Evolutionary conservation across 2,888 invertebrate genomes (phyloP), one percentile per base, ranked within the genome.

Genomic region (Melangyna quadrimaculata): DNA sequence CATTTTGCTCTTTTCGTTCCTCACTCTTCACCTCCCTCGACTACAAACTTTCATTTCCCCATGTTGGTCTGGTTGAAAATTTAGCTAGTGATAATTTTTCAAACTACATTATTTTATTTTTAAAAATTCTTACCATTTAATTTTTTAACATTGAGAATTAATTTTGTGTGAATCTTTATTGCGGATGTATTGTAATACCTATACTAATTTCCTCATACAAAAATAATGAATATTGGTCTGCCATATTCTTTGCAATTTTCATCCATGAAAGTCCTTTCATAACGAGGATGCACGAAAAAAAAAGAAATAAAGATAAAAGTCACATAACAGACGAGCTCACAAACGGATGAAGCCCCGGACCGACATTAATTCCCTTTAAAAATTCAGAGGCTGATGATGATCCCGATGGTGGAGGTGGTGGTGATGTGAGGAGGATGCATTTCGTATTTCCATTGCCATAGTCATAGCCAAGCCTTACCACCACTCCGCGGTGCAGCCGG

Each of bases 331-430:
- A 59, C 37, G 22, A 55, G 35, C 7, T 55, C 22, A 53, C 29
- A 57, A 73, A 78, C 45, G 55, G 29, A 57, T 75, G 22, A 63
- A 57, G 63, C 22, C 63, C 75, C 37, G 4, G 37, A 48, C 53
- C 75, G 48, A 63, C 70, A 75, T 80, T 72, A 57, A 78, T 72
- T 37, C 70, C 70, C 43, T 12, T 53, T 67, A 48, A 35, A 67
- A 67, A 48, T n/a, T n/a, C 32, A 70, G 70, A 70, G 29, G 12
- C 69, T 79, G 32, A 65, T 65, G 53, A 75, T 69, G 63, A 63
- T 75, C 24, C 61, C 45, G 55, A 65, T 61, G 61, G n/a, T 53
- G 45, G n/a, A 24, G 51, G 22, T 19, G 17, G 5, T 27, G 65
- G 14, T 14, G 45, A 45, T 19, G 35, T 27, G 24, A 17, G 67